Evolutionary conservation across 2,888 invertebrate genomes (phyloP).

Genomic region (Lacanobia wlatinum): DNA sequence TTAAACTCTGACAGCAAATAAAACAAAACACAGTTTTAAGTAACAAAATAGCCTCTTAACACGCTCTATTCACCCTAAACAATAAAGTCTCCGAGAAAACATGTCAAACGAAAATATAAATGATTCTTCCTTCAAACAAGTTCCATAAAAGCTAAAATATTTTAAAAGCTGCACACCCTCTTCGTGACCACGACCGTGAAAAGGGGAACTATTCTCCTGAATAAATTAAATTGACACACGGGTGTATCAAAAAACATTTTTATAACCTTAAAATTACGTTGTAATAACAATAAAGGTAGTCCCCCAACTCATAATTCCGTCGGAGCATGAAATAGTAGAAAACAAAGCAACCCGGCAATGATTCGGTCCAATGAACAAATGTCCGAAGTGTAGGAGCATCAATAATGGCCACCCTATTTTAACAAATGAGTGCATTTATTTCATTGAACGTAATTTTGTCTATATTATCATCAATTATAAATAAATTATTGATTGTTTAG

Average conservation of each 20-base stretch:
- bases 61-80: constrained; percentile 32
- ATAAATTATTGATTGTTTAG: not conserved
- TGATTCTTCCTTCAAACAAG: constrained; percentile 37
- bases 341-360: constrained; percentile 68
- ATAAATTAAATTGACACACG: constrained; percentile 62
- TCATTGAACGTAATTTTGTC: constrained; percentile 17
- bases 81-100: constrained; percentile 27
- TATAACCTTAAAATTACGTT: constrained; percentile 65
- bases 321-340: constrained; percentile 66
- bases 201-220: constrained; percentile 61
- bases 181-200: constrained; percentile 59
- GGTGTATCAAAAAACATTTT: constrained; percentile 63
- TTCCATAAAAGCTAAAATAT: constrained; percentile 47
- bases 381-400: constrained; percentile 63
- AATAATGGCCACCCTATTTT: constrained; percentile 61
- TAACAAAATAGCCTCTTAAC: not conserved
- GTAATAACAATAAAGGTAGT: constrained; percentile 55
- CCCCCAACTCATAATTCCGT: constrained; percentile 59
- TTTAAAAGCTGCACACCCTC: constrained; percentile 46
- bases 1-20: not conserved
- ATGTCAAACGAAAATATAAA: constrained; percentile 26
- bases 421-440: constrained; percentile 26
- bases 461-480: constrained; percentile 16
- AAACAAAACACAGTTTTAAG: not conserved
- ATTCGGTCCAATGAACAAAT: constrained; percentile 70